A percentile compares a stretch with the other conserved stretches of the same genome.
These are phyloP conservation scores for Thomomys bottae DNA, from an alignment of 2,113 vertebrate genomes.

Conservation along the genomic window DNA sequence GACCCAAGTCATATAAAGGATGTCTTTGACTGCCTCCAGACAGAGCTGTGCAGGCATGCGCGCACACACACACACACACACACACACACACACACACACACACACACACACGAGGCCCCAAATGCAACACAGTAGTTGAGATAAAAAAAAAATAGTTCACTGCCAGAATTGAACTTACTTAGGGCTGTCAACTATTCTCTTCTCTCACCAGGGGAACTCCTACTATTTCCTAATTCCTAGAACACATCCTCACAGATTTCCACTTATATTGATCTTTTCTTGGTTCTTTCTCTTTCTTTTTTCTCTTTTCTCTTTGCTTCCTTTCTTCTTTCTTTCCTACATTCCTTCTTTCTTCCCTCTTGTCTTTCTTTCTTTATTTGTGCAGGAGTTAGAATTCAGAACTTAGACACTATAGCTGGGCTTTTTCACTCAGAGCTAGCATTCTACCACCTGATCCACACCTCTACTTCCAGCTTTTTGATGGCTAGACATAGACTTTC, in stretches of 20 bases:
- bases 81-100: background rate
- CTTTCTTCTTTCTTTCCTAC: too few relatives aligned
- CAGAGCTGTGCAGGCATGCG: background rate
- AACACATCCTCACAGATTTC: background rate
- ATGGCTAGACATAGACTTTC: too few relatives aligned
- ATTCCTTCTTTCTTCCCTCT: too few relatives aligned
- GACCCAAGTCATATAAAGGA: background rate
- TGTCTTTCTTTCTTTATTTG: too few relatives aligned
- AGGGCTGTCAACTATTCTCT: background rate
- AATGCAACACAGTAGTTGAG: too few relatives aligned
- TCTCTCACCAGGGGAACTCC: background rate
- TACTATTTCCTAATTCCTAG: background rate
- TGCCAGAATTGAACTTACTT: background rate
- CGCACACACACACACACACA: background rate
- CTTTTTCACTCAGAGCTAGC: too few relatives aligned
- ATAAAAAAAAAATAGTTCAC: background rate
- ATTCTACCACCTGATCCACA: too few relatives aligned
- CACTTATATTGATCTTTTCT: background rate
- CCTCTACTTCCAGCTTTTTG: too few relatives aligned
- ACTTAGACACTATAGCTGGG: too few relatives aligned
- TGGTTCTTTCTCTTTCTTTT: background rate
- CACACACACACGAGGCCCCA: background rate
- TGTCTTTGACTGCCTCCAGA: background rate
- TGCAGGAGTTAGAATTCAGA: too few relatives aligned
- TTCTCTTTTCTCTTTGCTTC: too few relatives aligned